Base-by-base conservation (phyloP, 2,888 invertebrate species). In the Hydraecia micacea region DNA sequence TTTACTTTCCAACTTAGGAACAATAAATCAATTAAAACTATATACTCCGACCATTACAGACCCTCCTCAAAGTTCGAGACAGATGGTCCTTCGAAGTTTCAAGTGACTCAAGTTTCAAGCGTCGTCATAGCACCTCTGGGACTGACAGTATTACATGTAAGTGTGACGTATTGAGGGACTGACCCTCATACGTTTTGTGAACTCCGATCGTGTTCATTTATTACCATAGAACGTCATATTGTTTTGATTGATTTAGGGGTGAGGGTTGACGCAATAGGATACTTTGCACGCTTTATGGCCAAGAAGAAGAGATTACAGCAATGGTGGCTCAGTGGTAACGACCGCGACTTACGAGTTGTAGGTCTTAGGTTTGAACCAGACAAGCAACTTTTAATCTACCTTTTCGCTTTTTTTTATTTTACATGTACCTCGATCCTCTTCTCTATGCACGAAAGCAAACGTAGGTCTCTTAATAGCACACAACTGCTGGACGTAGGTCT, bases 21-120 rank as follows among this genome's bases (percentile, higher is more conserved):
- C 66, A 52, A 80, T 60, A 73, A 60, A 73, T 81, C 58, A 81
- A 77, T 83, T 32, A 77, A 74, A 78, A 55, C 70, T 62, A 77
- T 67, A 77, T 71, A 65, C 49, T 49, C 21, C 13, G 21, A 15
- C 36, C 39, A 66, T 76, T 66, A 60, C 2, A 13, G 65, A 70
- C 77, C 84, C 78, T 55, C 58, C 9, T 62, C 78, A 62, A 81
- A 81, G 67, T 83, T 81, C 1, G 28, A 62, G 39, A n/a, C 28
- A 52, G 32, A 65, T 36, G 81, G 82, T 82, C 46, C 66, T 60
- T 52, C 46, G 5, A 77, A 81, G 78, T 77, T 81, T 62, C 55
- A 83, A 67, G 78, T 67, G 42, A 55, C 39, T 63, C 8, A 62
- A 77, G 70, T 81, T 81, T 62, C 78, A 46, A 63, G 46, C 21